A percentile compares a stretch with the other conserved stretches of the same genome.
phyloP scores from a whole-genome alignment of 1,140 invertebrate genomes.

The Lepidostoma basale region DNA sequence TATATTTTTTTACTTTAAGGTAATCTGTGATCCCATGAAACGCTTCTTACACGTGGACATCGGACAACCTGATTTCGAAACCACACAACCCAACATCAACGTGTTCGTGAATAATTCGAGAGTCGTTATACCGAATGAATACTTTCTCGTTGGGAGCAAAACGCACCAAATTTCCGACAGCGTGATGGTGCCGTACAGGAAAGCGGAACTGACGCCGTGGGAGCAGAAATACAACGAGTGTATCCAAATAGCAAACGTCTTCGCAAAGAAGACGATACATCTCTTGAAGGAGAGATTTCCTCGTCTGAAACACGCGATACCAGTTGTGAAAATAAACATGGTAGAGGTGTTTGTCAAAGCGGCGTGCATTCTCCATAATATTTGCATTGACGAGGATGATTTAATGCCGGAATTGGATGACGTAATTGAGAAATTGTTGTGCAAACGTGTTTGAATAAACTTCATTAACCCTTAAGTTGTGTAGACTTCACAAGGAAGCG shows the following conservation, averaged over 20 bases:
- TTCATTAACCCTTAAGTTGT: too few species aligned
- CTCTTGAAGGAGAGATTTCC: neutral
- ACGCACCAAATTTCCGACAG: neutral
- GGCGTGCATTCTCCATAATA: slow-evolving; percentile 5
- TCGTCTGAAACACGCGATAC: neutral
- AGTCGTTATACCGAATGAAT: neutral
- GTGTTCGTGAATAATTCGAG: neutral
- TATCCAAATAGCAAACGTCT: neutral
- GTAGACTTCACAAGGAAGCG: too few species aligned
- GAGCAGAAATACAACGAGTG: neutral
- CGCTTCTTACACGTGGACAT: neutral
- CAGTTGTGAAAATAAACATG: neutral
- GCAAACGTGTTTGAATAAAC: too few species aligned
- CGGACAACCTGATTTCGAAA: neutral
- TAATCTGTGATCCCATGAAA: neutral
- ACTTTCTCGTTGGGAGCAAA: neutral
- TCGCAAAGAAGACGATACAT: neutral
- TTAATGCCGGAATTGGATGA: neutral
- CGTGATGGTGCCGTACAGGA: neutral
- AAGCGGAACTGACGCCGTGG: neutral
- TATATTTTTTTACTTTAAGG: neutral
- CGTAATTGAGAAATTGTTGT: too few species aligned
- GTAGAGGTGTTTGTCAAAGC: neutral
- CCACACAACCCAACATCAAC: neutral
- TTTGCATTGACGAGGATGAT: neutral